Evolutionary conservation across 2,797 vertebrate genomes (phyloP).

Genomic region (Rhinatrema bivittatum): DNA sequence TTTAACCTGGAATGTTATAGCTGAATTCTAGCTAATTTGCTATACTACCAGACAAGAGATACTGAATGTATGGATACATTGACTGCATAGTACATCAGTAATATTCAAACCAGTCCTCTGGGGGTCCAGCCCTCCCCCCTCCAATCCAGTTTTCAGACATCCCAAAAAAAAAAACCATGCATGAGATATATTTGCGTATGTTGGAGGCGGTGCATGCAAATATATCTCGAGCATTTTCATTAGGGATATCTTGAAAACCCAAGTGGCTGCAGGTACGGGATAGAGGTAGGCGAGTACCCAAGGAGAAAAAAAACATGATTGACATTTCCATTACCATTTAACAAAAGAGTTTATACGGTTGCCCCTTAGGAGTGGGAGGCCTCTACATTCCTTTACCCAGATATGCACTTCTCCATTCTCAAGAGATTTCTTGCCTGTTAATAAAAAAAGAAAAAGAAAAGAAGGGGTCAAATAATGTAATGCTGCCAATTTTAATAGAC

Average conservation of each 20-base stretch:
- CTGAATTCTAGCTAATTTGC: no score
- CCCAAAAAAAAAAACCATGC: background rate
- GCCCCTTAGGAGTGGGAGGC: slow-evolving; percentile 73
- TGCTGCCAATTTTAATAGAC: no score
- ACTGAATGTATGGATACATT: no score
- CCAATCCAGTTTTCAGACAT: background rate
- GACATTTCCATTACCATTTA: slow-evolving; percentile 74
- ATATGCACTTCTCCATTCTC: slow-evolving; percentile 87
- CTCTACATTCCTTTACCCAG: slow-evolving; percentile 91
- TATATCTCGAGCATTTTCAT: no score
- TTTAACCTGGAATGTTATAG: no score
- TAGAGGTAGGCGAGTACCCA: background rate
- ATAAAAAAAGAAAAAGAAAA: slow-evolving; percentile 17
- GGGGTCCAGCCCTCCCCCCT: no score
- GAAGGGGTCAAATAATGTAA: no score
- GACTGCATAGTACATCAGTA: no score
- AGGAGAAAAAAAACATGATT: background rate
- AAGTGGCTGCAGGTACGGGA: background rate
- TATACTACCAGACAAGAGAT: no score
- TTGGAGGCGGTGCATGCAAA: no score
- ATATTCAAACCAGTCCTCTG: no score
- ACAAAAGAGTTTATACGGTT: slow-evolving; percentile 82
- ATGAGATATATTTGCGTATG: no score
- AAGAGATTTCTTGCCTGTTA: slow-evolving; percentile 50
- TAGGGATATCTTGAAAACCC: background rate